Evolutionary conservation across 2,113 vertebrate genomes (phyloP).

Genomic region (Crotophaga sulcirostris): DNA sequence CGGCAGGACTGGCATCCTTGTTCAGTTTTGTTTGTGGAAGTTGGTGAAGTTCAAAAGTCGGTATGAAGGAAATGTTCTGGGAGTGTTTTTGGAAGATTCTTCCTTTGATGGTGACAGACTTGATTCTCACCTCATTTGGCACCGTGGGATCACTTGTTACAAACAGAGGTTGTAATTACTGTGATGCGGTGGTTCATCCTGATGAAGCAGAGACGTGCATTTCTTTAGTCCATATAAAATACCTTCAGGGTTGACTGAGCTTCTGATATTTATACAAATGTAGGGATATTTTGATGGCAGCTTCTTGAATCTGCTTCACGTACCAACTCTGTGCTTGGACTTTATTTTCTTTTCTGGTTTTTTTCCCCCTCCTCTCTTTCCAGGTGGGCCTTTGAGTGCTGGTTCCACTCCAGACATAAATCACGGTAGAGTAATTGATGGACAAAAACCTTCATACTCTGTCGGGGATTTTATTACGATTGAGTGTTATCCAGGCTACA

Average conservation of each 20-base stretch:
- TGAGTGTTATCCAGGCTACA: not conserved
- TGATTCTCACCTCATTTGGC: not conserved
- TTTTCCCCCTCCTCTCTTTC: accelerated
- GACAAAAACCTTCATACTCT: not conserved
- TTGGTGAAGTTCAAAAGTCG: not conserved
- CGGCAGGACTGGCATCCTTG: not conserved
- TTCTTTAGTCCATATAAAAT: not conserved
- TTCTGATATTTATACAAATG: not conserved
- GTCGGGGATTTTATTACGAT: constrained; percentile 8
- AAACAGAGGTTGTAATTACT: not conserved
- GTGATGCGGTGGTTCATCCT: not conserved
- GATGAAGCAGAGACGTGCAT: not conserved
- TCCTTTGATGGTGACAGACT: not conserved
- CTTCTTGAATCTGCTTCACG: not conserved
- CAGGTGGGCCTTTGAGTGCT: not conserved
- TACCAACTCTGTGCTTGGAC: not conserved
- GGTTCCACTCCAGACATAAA: not conserved
- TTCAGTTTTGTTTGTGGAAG: not conserved
- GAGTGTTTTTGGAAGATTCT: not conserved
- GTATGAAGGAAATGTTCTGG: not conserved
- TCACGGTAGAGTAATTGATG: not conserved
- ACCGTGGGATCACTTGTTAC: not conserved
- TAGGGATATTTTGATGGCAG: not conserved
- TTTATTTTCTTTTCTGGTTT: not conserved
- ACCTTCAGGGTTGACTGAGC: not conserved